phyloP scores from a whole-genome alignment of 2,113 vertebrate species.

The Aphyosemion australe region DNA sequence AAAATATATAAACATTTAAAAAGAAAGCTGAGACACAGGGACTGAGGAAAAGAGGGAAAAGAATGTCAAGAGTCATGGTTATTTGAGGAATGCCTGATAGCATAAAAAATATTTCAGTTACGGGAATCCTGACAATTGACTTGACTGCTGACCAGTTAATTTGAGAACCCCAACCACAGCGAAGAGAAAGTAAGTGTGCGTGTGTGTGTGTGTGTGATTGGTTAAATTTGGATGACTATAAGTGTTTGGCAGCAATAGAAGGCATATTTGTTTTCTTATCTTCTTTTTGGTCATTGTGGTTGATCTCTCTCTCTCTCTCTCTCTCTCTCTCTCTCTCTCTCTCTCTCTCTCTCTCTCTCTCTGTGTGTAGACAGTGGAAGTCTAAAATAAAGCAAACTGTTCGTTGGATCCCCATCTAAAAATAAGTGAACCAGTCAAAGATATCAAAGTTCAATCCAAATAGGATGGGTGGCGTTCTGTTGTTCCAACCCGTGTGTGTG shows the following conservation, averaged over 20 bases:
- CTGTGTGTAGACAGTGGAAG: slow-evolving; percentile 11
- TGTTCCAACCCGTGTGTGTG: slow-evolving; percentile 4
- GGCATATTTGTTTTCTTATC: slow-evolving; percentile 59
- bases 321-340: too few relatives aligned
- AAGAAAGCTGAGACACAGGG: slow-evolving; percentile 6
- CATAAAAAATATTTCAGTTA: slow-evolving; percentile 56
- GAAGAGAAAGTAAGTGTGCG: slow-evolving; percentile 2
- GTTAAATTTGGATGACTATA: slow-evolving; percentile 57
- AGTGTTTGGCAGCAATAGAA: slow-evolving; percentile 54
- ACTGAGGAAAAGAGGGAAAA: slow-evolving; percentile 31
- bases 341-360: too few relatives aligned
- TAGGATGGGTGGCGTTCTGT: slow-evolving; percentile 28
- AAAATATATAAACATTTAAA: slow-evolving; percentile 27
- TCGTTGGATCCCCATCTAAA: slow-evolving; percentile 63
- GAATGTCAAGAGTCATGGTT: slow-evolving; percentile 65
- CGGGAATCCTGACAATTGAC: slow-evolving; percentile 68
- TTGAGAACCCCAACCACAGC: slow-evolving; percentile 68
- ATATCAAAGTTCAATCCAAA: slow-evolving; percentile 55
- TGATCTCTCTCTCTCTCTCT: too few relatives aligned
- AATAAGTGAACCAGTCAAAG: too few relatives aligned
- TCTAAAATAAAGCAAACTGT: slow-evolving; percentile 43
- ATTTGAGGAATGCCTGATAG: slow-evolving; percentile 72
- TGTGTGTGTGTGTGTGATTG: slow-evolving; percentile 37
- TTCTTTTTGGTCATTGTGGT: too few relatives aligned
- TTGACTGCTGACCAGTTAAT: slow-evolving; percentile 69